Base-by-base conservation (phyloP, 2,888 invertebrate species). In the Heterodera filipjevi region DNA sequence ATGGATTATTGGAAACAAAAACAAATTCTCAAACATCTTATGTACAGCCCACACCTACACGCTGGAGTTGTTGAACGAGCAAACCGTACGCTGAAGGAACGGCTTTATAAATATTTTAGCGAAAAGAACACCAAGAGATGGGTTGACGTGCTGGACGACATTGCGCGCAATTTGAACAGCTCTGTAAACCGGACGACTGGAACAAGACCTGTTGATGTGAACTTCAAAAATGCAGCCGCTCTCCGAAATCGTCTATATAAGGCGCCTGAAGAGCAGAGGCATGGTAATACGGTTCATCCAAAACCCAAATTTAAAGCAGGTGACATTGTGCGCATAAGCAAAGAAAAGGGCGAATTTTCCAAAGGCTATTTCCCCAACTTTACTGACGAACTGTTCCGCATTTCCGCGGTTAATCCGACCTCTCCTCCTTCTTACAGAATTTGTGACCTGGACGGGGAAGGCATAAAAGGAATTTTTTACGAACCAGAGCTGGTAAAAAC, bases 51-150 rank as follows among this genome's bases (percentile, higher is more conserved):
- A 10, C 30, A 30, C n/a, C 22, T 77, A 3, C 72, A 77, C 44
- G 72, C 76, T 19, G 73, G 39, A n/a, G 46, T 77, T 22, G 79
- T 64, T 3, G 79, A 79, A 39, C 19, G 79, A 5, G 64, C 66
- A 33, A 71, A 71, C n/a, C 33, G 79, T 5, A 79, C 79, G 0
- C 19, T 79, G 6, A 77, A 77, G 33, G 79, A 80, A 19, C 68
- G 79, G 8, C 44, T 79, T 33, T 79, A 79, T 27, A 66, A 70
- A 16, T 77, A 76, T 53, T 53, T 77, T n/a, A 59, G 73, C 3
- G 77, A 64, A 64, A 64, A 64, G 0, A 76, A 77, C 27, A 77
- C 77, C 8, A 27, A 16, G 32, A 27, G 77, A 6, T 77, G 77
- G 77, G 32, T 77, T 6, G 77, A 77, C 8, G 66, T 66, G 2